phyloP scores from a whole-genome alignment of 92 coral and sea anemone genomes.

The Virgularia gustaviana region DNA sequence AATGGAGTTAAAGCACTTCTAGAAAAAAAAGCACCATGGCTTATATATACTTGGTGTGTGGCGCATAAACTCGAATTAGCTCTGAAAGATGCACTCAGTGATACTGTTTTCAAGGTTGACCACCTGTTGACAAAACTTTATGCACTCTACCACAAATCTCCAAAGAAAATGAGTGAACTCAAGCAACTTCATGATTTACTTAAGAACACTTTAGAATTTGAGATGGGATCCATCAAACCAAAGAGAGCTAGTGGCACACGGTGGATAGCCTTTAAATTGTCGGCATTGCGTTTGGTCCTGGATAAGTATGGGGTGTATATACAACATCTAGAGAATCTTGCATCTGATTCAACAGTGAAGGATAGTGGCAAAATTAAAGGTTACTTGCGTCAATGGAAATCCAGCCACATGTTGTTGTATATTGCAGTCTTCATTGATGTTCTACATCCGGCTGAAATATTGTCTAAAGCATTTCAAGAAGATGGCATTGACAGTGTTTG shows the following conservation, averaged over 20 bases:
- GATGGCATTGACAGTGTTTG: slow-evolving; percentile 35
- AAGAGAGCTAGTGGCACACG: slow-evolving; percentile 52
- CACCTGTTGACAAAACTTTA: slow-evolving; percentile 13
- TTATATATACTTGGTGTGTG: slow-evolving; percentile 25
- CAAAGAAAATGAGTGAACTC: slow-evolving; percentile 14
- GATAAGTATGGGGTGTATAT: slow-evolving; percentile 62
- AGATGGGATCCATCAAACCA: slow-evolving; percentile 17
- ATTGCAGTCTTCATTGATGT: slow-evolving; percentile 35
- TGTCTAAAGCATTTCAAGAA: slow-evolving; percentile 60
- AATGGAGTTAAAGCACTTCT: slow-evolving; percentile 35
- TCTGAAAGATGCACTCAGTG: slow-evolving; percentile 18
- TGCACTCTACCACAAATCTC: slow-evolving; percentile 23
- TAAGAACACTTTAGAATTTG: not conserved
- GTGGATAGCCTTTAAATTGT: slow-evolving; percentile 64
- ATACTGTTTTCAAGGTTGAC: slow-evolving; percentile 7
- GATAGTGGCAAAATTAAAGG: slow-evolving; percentile 63
- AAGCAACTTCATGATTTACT: slow-evolving; percentile 23
- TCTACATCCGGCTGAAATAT: slow-evolving; percentile 59
- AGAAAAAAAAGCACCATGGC: slow-evolving; percentile 19
- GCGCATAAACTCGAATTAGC: slow-evolving; percentile 23
- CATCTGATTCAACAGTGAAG: slow-evolving; percentile 48
- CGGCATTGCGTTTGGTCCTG: slow-evolving; percentile 55
- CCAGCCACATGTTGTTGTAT: slow-evolving; percentile 31
- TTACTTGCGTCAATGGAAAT: slow-evolving; percentile 55
- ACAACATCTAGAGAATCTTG: slow-evolving; percentile 60